Evolutionary conservation across 2,888 invertebrate genomes (phyloP).

Genomic region (Danaus chrysippus): DNA sequence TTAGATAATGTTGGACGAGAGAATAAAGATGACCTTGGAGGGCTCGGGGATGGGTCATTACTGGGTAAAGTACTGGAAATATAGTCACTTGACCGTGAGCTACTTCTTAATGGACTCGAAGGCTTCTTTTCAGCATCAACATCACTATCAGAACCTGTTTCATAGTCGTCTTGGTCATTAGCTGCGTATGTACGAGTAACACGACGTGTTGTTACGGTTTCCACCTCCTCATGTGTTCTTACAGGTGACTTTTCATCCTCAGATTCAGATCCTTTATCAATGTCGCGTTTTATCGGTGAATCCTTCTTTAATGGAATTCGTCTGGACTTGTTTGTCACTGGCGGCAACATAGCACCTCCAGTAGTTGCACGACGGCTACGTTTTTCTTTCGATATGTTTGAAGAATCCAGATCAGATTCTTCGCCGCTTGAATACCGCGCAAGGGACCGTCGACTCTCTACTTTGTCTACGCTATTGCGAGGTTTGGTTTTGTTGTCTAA

Average conservation of each 20-base stretch:
- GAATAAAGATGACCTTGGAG: conserved; percentile 59
- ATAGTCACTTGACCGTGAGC: conserved; percentile 65
- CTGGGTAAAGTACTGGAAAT: conserved; percentile 64
- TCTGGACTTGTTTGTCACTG: conserved; percentile 55
- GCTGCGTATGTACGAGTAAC: conserved; percentile 69
- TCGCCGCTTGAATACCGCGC: conserved; percentile 83
- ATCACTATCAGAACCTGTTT: conserved; percentile 86
- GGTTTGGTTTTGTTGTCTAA: conserved; percentile 80
- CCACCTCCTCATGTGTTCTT: conserved; percentile 69
- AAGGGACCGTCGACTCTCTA: conserved; percentile 70
- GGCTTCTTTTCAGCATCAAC: conserved; percentile 75
- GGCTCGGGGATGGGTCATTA: conserved; percentile 55
- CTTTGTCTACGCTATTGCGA: conserved; percentile 60
- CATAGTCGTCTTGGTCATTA: conserved; percentile 79
- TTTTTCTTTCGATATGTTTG: conserved; percentile 68
- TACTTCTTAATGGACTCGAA: conserved; percentile 55
- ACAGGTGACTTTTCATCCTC: conserved; percentile 63
- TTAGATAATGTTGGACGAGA: conserved; percentile 64
- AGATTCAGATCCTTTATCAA: conserved; percentile 67
- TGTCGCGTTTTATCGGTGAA: conserved; percentile 64
- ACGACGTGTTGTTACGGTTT: conserved; percentile 75
- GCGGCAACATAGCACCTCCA: conserved; percentile 73
- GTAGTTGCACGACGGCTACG: conserved; percentile 67
- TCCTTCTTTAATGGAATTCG: conserved; percentile 62
- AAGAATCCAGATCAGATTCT: conserved; percentile 79